Evolutionary conservation across 1,140 invertebrate genomes (phyloP).

Genomic region (Apis cerana): DNA sequence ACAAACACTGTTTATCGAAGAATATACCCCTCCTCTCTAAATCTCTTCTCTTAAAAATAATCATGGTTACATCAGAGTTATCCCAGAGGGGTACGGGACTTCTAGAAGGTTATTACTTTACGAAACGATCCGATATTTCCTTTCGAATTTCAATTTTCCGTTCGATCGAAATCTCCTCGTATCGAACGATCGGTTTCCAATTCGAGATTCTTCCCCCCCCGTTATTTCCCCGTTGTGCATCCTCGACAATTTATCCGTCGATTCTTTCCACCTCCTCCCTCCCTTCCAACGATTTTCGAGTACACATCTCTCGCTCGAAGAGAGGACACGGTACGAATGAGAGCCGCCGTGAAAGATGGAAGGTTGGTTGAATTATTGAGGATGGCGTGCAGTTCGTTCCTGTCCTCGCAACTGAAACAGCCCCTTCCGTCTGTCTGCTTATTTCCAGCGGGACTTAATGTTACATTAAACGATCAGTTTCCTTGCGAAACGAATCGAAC

Average conservation of each 20-base stretch:
- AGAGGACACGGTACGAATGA: conserved; percentile 49
- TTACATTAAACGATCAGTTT: conserved; percentile 55
- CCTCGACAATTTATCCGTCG: background rate
- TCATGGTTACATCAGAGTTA: too few species aligned
- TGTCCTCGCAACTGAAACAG: conserved; percentile 46
- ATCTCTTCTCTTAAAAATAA: too few species aligned
- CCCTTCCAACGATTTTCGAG: background rate
- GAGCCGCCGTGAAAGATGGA: conserved; percentile 72
- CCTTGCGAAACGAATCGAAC: conserved; percentile 22
- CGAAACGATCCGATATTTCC: background rate
- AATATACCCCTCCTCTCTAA: too few species aligned
- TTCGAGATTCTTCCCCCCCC: too few species aligned
- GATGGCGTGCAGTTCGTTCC: conserved; percentile 71
- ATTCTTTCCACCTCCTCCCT: background rate
- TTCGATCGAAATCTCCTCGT: too few species aligned
- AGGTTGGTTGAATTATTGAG: conserved; percentile 78
- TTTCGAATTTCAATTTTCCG: background rate
- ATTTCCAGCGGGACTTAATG: conserved; percentile 45
- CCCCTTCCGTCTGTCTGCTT: conserved; percentile 15
- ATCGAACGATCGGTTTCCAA: background rate
- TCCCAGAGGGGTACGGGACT: too few species aligned
- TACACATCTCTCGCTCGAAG: background rate
- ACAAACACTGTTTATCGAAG: too few species aligned
- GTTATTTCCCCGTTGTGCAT: background rate
- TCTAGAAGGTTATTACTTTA: too few species aligned